Conservation (phyloP, 2,888 invertebrate species). For the Eupsilia transversa region DNA sequence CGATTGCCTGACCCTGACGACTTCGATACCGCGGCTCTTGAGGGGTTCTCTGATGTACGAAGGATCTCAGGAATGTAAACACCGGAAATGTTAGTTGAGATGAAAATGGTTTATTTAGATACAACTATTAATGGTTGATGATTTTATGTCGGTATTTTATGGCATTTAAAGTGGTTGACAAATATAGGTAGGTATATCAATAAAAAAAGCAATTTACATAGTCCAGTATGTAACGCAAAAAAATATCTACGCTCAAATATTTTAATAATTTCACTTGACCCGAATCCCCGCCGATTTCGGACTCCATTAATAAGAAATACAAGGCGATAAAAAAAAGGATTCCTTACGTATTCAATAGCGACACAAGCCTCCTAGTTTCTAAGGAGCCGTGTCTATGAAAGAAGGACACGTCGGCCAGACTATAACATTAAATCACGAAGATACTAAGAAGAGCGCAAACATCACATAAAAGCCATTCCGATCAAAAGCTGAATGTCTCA, state of each 20-base stretch:
- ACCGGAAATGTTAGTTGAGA: slow-evolving; percentile 67
- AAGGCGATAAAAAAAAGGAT: slow-evolving; percentile 65
- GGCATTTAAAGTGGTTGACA: neutral
- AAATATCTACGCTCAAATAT: slow-evolving; percentile 37
- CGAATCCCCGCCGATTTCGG: slow-evolving; percentile 43
- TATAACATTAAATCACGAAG: slow-evolving; percentile 85
- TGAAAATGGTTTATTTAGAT: slow-evolving; percentile 11
- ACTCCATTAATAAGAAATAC: slow-evolving; percentile 72
- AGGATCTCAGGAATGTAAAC: slow-evolving; percentile 76
- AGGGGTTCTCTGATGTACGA: slow-evolving; percentile 71
- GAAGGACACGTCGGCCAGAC: slow-evolving; percentile 80
- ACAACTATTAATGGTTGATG: neutral
- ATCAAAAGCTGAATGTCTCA: slow-evolving; percentile 88
- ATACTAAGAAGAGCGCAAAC: slow-evolving; percentile 86
- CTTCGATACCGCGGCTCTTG: slow-evolving; percentile 79
- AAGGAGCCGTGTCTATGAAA: slow-evolving; percentile 72
- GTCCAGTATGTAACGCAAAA: neutral
- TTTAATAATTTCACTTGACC: slow-evolving; percentile 38
- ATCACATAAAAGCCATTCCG: slow-evolving; percentile 88
- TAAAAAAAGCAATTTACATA: neutral
- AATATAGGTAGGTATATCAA: neutral
- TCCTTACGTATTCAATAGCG: slow-evolving; percentile 68
- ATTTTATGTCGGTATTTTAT: slow-evolving; percentile 11
- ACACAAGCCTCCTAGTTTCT: slow-evolving; percentile 69
- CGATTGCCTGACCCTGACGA: slow-evolving; percentile 88